Evolutionary conservation across 2,113 vertebrate species (phyloP), one percentile per base, ranked within the genome.

Genomic region (Salvelinus sp.): DNA sequence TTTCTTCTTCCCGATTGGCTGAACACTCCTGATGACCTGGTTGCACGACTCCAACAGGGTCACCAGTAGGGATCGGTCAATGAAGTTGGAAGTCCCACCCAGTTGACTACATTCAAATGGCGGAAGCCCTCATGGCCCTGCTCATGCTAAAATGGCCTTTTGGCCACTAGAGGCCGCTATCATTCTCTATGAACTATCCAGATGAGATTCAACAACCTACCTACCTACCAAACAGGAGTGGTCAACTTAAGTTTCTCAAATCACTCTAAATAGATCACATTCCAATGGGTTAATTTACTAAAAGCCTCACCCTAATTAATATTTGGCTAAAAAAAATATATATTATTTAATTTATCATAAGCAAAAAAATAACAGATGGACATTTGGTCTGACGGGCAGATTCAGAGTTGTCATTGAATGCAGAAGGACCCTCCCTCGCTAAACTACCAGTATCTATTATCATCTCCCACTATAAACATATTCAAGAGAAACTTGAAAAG

Each of bases 181-280:
- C 7, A 44, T 44, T 44, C 38, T 44, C 0, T 44, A 44, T 9
- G 7, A 62, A 76, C 6, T 47, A 38, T 30, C 65, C 48, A 69
- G 68, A 79, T 63, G 67, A 79, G 63, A 78, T 78, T 58, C 44
- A 64, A 4, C 30, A 33, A 33, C 6, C 23, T 74, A 68, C n/a
- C 28, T 50, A 50, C 10, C 30, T 57, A 38, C 50, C 9, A 38
- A 47, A 65, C 73, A 18, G n/a, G 66, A 83, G 76, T 67, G 68
- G 79, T 70, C n/a, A 70, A 83, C 70, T 75, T 83, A 81, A 83
- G 73, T 50, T 88, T 80, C 79, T 80, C 76, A 73, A 58, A 70
- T 77, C 23, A 65, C 72, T 71, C 5, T 79, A 82, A 78, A 78
- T 54, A 54, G 50, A 54, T 54, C 82, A 90, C 86, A 87, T 86